These are phyloP conservation scores for Rallus limicola DNA, from an alignment of 2,113 vertebrate species.

Conservation along the genomic window DNA sequence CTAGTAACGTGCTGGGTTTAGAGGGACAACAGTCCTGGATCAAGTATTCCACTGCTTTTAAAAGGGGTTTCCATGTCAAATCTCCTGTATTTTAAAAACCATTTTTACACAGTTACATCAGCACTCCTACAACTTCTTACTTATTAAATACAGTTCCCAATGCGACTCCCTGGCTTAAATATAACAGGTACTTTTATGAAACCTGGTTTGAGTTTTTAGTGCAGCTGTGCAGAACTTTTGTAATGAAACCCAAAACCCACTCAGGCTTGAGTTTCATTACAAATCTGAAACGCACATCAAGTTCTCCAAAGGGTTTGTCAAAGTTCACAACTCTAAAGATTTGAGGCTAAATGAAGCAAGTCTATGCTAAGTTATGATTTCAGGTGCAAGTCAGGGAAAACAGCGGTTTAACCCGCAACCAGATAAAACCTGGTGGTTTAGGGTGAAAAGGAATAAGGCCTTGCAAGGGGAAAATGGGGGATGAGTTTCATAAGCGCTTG, in stretches of 20 bases:
- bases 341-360: slow-evolving; percentile 23
- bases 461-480: background rate
- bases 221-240: slow-evolving; percentile 56
- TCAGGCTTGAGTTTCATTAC: slow-evolving; percentile 57
- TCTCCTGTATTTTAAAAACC: slow-evolving; percentile 37
- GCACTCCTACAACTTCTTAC: slow-evolving; percentile 55
- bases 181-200: slow-evolving; percentile 67
- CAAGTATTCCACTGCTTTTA: slow-evolving; percentile 7
- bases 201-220: slow-evolving; percentile 62
- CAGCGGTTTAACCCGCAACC: background rate
- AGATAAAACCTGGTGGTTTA: slow-evolving; percentile 8
- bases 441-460: background rate
- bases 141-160: slow-evolving; percentile 64
- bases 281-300: slow-evolving; percentile 59
- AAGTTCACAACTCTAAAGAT: slow-evolving; percentile 50
- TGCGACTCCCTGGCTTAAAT: slow-evolving; percentile 40
- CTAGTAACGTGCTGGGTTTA: background rate
- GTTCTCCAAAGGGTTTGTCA: slow-evolving; percentile 48
- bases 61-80: slow-evolving; percentile 33
- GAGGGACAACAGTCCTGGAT: background rate
- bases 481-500: background rate
- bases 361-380: slow-evolving; percentile 41
- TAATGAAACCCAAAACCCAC: slow-evolving; percentile 64
- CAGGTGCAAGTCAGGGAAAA: slow-evolving; percentile 28
- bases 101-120: slow-evolving; percentile 64